phyloP scores from a whole-genome alignment of 1,140 invertebrate species.

The Sycobia sp. region DNA sequence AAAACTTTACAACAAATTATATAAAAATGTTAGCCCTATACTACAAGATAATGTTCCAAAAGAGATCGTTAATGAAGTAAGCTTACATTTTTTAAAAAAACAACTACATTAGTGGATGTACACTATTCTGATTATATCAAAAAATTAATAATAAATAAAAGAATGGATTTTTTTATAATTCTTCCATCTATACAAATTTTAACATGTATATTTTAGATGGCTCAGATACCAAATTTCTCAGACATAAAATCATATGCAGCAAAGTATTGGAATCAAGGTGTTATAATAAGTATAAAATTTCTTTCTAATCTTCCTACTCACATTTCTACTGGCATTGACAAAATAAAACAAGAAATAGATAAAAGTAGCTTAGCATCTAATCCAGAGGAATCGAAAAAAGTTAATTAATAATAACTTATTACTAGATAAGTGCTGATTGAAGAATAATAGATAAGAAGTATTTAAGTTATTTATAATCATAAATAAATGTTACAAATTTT shows the following conservation, averaged over 20 bases:
- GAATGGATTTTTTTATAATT: too few species aligned
- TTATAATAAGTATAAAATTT: slow-evolving; percentile 36
- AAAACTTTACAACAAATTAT: slow-evolving; percentile 49
- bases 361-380: slow-evolving; percentile 11
- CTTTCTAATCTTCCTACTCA: slow-evolving; percentile 36
- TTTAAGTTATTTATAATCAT: slow-evolving; percentile 14
- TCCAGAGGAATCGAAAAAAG: not conserved
- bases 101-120: too few species aligned
- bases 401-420: slow-evolving; percentile 18
- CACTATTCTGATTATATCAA: too few species aligned
- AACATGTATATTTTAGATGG: slow-evolving; percentile 7
- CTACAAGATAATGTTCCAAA: slow-evolving; percentile 46
- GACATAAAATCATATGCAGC: slow-evolving; percentile 27
- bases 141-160: too few species aligned
- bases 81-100: too few species aligned
- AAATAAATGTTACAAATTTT: not conserved
- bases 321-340: slow-evolving; percentile 35
- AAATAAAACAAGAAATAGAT: slow-evolving; percentile 19
- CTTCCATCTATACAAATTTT: slow-evolving; percentile 14
- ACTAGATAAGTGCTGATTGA: slow-evolving; percentile 1
- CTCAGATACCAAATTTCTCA: slow-evolving; percentile 29
- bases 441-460: not conserved
- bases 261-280: slow-evolving; percentile 36
- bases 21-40: slow-evolving; percentile 44
- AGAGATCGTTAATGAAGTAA: slow-evolving; percentile 45